A percentile compares a stretch with the other conserved stretches of the same genome.
Evolutionary conservation across 2,113 vertebrate genomes (phyloP).

Genomic region (Stegastes partitus): DNA sequence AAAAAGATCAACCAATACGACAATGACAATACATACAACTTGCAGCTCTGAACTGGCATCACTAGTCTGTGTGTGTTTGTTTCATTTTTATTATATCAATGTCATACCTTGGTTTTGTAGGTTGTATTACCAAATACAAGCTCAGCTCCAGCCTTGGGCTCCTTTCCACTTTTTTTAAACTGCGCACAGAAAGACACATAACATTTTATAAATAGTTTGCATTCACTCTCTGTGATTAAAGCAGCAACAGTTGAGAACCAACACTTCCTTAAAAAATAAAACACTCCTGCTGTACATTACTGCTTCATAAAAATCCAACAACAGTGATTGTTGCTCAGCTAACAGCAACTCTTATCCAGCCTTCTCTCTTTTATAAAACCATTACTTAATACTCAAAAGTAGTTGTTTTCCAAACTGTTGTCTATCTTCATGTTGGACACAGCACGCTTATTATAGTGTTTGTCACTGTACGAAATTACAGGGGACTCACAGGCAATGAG

Average conservation of each 20-base stretch:
- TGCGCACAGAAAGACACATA: slow-evolving; percentile 58
- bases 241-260: neutral
- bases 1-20: neutral
- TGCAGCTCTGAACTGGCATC: neutral
- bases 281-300: neutral
- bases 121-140: slow-evolving; percentile 81
- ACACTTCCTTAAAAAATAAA: slow-evolving; percentile 3
- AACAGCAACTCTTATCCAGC: too few species aligned
- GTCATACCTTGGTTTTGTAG: slow-evolving; percentile 88
- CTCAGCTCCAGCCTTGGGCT: slow-evolving; percentile 83
- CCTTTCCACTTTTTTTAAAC: slow-evolving; percentile 89
- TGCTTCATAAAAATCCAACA: neutral
- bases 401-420: neutral
- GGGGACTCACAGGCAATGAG: slow-evolving; percentile 86
- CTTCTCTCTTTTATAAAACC: neutral
- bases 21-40: neutral
- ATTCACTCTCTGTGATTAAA: neutral
- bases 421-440: neutral
- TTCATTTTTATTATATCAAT: neutral
- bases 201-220: slow-evolving; percentile 7
- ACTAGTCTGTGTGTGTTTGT: neutral
- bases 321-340: neutral
- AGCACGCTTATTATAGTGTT: neutral
- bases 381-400: neutral
- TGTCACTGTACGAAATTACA: slow-evolving; percentile 14